Conservation (phyloP, 2,888 invertebrate species). For the Hermaeophaga mercurialis region DNA sequence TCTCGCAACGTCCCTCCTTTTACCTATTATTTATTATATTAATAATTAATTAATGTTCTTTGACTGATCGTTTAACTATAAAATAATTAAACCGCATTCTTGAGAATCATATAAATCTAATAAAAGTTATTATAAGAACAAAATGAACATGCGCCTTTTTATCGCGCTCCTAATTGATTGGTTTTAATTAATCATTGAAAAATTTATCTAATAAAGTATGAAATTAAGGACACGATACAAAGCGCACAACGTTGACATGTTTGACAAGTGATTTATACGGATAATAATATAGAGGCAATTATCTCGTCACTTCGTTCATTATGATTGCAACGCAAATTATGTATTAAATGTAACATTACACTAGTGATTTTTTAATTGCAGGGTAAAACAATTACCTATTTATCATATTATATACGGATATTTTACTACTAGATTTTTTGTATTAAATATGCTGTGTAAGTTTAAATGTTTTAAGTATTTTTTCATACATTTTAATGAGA, state of each 20-base stretch:
- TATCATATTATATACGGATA: no score
- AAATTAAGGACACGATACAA: slow-evolving; percentile 5
- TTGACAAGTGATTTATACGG: slow-evolving; percentile 3
- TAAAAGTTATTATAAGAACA: neutral
- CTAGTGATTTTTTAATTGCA: no score
- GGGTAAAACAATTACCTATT: no score
- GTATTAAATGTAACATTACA: no score
- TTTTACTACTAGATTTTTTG: no score
- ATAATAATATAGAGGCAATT: slow-evolving; percentile 4
- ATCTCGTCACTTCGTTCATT: neutral
- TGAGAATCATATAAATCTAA: neutral
- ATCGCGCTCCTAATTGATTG: slow-evolving; percentile 5
- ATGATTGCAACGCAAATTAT: no score
- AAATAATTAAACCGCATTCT: neutral
- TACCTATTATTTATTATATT: neutral
- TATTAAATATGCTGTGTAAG: no score
- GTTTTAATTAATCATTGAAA: slow-evolving; percentile 6
- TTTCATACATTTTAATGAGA: no score
- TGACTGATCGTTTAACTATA: no score
- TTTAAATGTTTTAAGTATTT: no score
- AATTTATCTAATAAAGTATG: slow-evolving; percentile 1
- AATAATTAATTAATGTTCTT: neutral
- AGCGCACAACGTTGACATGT: neutral
- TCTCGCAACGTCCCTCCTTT: no score
- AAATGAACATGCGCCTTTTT: slow-evolving; percentile 7